These are phyloP conservation scores for Crypturellus tataupa DNA, from an alignment of 2,797 vertebrate genomes.

Conservation along the genomic window DNA sequence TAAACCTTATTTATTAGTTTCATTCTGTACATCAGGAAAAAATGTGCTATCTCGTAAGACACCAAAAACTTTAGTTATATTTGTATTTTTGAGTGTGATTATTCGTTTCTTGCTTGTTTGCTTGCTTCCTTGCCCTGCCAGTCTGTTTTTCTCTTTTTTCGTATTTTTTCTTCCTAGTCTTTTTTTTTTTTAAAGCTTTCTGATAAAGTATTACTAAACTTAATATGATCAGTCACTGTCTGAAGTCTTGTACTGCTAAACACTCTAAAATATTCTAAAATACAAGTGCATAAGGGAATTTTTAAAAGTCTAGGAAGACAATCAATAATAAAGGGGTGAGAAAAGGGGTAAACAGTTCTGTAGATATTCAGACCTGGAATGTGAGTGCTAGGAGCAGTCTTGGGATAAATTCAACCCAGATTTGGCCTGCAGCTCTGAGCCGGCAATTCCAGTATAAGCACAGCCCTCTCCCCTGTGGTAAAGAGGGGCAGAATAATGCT, in stretches of 20 bases:
- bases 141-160: neutral
- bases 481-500: constrained; percentile 78
- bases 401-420: constrained; percentile 83
- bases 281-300: neutral
- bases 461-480: constrained; percentile 71
- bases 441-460: constrained; percentile 74
- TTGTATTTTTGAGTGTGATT: constrained; percentile 1
- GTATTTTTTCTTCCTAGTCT: neutral
- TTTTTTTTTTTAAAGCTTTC: neutral
- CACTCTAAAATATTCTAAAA: neutral
- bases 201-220: neutral
- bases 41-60: neutral
- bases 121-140: neutral
- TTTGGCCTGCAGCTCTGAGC: constrained; percentile 79
- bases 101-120: neutral
- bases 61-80: constrained; percentile 2
- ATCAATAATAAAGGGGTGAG: constrained; percentile 41
- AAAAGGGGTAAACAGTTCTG: constrained; percentile 53
- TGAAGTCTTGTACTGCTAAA: neutral
- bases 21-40: constrained; percentile 1
- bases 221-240: neutral
- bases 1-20: constrained; percentile 44
- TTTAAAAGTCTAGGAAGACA: neutral
- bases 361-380: constrained; percentile 73
- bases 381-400: constrained; percentile 74